Evolutionary conservation across 1,140 invertebrate species (phyloP).

Genomic region (Atta colombica): DNA sequence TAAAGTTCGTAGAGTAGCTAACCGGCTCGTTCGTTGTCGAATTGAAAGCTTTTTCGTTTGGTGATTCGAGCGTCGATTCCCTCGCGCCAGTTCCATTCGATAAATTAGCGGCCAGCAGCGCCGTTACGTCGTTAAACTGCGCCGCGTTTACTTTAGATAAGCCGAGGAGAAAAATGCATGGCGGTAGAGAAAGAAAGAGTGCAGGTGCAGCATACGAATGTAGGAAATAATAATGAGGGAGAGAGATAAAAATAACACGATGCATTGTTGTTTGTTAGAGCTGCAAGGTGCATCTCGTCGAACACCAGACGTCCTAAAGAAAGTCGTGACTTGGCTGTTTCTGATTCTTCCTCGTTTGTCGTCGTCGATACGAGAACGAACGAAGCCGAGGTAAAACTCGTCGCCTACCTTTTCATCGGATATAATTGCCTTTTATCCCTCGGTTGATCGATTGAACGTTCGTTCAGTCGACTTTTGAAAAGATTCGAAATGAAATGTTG

Average conservation of each 20-base stretch:
- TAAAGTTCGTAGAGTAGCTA: conserved; percentile 62
- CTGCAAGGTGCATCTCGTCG: conserved; percentile 69
- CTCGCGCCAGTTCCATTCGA: conserved; percentile 55
- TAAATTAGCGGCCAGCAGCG: conserved; percentile 62
- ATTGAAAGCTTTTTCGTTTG: conserved; percentile 63
- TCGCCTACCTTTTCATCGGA: conserved; percentile 47
- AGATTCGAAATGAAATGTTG: conserved; percentile 28
- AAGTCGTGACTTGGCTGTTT: conserved; percentile 74
- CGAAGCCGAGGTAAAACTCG: conserved; percentile 42
- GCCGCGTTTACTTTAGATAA: conserved; percentile 45
- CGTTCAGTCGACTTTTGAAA: background rate
- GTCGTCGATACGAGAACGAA: conserved; percentile 11
- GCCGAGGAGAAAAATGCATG: conserved; percentile 39
- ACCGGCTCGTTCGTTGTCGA: conserved; percentile 49
- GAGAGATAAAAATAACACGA: conserved; percentile 49
- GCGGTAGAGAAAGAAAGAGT: background rate
- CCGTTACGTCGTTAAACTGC: conserved; percentile 62
- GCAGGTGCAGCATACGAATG: too few species aligned
- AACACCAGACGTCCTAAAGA: conserved; percentile 61
- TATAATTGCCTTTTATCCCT: conserved; percentile 71
- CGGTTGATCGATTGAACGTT: conserved; percentile 48
- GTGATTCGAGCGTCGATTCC: conserved; percentile 46
- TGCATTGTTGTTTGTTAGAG: conserved; percentile 37
- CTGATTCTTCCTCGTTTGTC: conserved; percentile 71
- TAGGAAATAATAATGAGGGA: background rate